Conservation (phyloP, 2,113 vertebrate species). For the Brachyhypopomus gauderio region DNA sequence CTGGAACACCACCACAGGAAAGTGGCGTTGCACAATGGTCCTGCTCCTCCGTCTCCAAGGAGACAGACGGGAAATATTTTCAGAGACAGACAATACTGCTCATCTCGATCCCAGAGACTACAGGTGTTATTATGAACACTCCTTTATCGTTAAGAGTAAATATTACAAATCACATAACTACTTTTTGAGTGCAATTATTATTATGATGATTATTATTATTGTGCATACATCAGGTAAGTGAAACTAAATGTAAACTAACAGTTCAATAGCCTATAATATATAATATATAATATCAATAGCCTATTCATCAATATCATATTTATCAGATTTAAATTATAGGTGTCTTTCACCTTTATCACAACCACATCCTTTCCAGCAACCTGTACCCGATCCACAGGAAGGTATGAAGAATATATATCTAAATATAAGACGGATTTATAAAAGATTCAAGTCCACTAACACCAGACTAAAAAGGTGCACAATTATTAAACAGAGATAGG, state of each 20-base stretch:
- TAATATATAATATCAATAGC: too few species aligned
- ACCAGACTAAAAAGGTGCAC: too few species aligned
- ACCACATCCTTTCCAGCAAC: not conserved
- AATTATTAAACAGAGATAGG: too few species aligned
- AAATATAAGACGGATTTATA: too few species aligned
- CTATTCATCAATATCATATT: not conserved
- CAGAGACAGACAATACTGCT: not conserved
- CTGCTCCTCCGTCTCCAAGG: not conserved
- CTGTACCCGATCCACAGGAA: too few species aligned
- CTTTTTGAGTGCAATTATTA: too few species aligned
- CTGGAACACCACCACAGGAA: slow-evolving; percentile 9
- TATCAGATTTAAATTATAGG: not conserved
- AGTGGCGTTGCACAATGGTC: slow-evolving; percentile 11
- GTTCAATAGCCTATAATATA: not conserved
- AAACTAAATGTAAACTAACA: not conserved
- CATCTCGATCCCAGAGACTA: not conserved
- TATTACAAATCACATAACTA: too few species aligned
- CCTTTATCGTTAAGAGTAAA: not conserved
- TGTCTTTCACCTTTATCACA: not conserved
- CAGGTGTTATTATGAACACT: slow-evolving; percentile 2
- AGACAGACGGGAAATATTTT: slow-evolving; percentile 20
- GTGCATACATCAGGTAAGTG: not conserved
- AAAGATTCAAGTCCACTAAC: too few species aligned
- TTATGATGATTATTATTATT: not conserved
- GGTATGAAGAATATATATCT: too few species aligned